Conservation (phyloP, 2,888 invertebrate species). For the Polydrusus cervinus region DNA sequence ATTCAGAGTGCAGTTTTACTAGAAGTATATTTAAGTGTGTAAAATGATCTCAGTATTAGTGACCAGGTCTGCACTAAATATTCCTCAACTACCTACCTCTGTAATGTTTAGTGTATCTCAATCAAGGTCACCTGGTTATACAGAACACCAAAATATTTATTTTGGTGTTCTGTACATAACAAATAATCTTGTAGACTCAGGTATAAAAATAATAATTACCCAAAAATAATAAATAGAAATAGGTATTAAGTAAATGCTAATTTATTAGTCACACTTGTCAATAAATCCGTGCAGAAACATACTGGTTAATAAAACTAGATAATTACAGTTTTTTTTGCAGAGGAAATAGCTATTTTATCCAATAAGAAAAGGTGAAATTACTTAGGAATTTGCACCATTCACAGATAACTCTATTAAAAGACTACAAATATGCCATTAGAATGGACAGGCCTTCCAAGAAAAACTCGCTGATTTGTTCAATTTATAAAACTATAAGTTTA, state of each 20-base stretch:
- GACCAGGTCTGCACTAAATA: too few species aligned
- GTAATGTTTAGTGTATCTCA: too few species aligned
- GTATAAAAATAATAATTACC: too few species aligned
- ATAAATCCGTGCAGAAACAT: slow-evolving; percentile 24
- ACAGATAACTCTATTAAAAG: slow-evolving; percentile 29
- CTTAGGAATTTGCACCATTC: slow-evolving; percentile 36
- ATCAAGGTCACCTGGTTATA: too few species aligned
- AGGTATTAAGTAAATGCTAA: slow-evolving; percentile 22
- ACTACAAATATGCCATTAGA: slow-evolving; percentile 38
- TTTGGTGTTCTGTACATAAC: too few species aligned
- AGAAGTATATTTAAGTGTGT: too few species aligned
- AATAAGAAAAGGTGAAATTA: slow-evolving; percentile 31
- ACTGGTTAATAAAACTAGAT: slow-evolving; percentile 22
- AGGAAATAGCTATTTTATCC: slow-evolving; percentile 18
- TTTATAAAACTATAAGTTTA: slow-evolving; percentile 23
- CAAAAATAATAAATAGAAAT: neutral
- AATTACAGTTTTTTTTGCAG: slow-evolving; percentile 3
- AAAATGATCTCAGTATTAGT: too few species aligned
- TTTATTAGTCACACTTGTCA: slow-evolving; percentile 32
- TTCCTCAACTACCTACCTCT: too few species aligned
- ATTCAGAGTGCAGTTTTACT: too few species aligned
- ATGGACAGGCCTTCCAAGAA: slow-evolving; percentile 38
- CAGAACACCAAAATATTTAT: too few species aligned
- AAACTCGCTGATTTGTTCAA: slow-evolving; percentile 29
- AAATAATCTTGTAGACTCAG: too few species aligned